Evolutionary conservation across 2,888 invertebrate species (phyloP).

Genomic region (Caenorhabditis japonica): DNA sequence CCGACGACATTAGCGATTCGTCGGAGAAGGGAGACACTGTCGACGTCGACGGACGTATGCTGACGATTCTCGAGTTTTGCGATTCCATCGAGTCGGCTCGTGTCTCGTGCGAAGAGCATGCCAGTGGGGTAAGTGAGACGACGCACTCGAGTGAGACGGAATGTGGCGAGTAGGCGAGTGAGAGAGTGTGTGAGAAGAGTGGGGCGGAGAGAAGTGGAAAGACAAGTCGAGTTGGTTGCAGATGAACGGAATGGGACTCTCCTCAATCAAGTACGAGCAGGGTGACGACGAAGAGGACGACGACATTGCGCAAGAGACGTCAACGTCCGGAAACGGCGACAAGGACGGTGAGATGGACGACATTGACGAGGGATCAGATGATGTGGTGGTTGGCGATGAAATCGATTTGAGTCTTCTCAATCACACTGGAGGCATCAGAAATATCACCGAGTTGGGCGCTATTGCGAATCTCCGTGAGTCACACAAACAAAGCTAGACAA

Average conservation of each 20-base stretch:
- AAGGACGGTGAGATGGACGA: conserved; percentile 37
- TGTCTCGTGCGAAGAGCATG: conserved; percentile 39
- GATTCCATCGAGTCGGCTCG: conserved; percentile 47
- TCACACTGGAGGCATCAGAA: neutral
- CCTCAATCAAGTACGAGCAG: conserved; percentile 41
- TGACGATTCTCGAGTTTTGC: conserved; percentile 53
- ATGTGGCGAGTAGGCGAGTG: neutral
- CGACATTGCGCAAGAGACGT: conserved; percentile 44
- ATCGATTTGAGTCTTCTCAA: neutral
- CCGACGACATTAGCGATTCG: conserved; percentile 7
- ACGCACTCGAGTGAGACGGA: neutral
- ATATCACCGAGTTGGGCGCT: conserved; percentile 12
- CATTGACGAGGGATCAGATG: conserved; percentile 19
- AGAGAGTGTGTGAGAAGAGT: neutral
- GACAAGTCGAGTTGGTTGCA: conserved; percentile 17
- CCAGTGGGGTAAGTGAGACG: conserved; percentile 31
- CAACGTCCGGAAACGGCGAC: conserved; percentile 36
- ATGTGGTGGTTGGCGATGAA: neutral
- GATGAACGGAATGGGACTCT: conserved; percentile 51
- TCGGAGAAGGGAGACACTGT: conserved; percentile 28
- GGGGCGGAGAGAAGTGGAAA: no score
- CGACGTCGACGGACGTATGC: conserved; percentile 40
- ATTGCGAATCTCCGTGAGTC: conserved; percentile 45
- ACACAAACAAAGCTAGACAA: conserved; percentile 37
- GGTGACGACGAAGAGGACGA: conserved; percentile 23